Base-by-base conservation (phyloP, 2,797 vertebrate genomes). In the Chaetodon trifasciatus region DNA sequence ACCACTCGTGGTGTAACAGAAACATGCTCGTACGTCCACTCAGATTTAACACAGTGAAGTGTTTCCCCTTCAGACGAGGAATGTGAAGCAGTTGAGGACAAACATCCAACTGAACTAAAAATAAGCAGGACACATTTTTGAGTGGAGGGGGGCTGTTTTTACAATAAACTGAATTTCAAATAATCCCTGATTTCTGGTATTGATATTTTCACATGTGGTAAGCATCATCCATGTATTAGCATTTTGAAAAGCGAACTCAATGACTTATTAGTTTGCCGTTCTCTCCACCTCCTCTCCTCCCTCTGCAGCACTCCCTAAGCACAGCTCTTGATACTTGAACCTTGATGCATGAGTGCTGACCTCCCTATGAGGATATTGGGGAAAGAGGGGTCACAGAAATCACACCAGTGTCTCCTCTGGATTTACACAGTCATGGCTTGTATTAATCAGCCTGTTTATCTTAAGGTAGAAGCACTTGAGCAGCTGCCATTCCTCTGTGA, bases 381-480 rank as follows among this genome's bases (percentile, higher is more conserved):
- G 37, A 23, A 68, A 50, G 28, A 85, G 3, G 12, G 8, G 15
- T 68, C 50, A 64, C 23, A 61, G 42, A 73, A 67, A 79, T 62
- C 0, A 65, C 44, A 37, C 69, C 23, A 16, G 53, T 39, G 47
- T 62, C 71, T 81, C 70, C 42, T 68, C 17, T 61, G 62, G 47
- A 78, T 69, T 40, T 82, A 47, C 55, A 78, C 57, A 35, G 21
- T 73, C 47, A 71, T 15, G 24, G 42, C 55, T 44, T 74, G 35
- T 81, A 53, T 80, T 77, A 80, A 86, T 89, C 72, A 84, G 11
- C 37, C 12, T 74, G 78, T 85, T 87, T 64, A 49, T 78, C 76
- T 83, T 52, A 50, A 49, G 57, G 6, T 58, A 46, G 37, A 65
- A 58, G 39, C 24, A 75, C 68, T 71, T 21, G n/a, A 11, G 46